These are phyloP conservation scores for Isaurus tuberculatus DNA, from an alignment of 92 coral and sea anemone genomes.

Conservation along the genomic window DNA sequence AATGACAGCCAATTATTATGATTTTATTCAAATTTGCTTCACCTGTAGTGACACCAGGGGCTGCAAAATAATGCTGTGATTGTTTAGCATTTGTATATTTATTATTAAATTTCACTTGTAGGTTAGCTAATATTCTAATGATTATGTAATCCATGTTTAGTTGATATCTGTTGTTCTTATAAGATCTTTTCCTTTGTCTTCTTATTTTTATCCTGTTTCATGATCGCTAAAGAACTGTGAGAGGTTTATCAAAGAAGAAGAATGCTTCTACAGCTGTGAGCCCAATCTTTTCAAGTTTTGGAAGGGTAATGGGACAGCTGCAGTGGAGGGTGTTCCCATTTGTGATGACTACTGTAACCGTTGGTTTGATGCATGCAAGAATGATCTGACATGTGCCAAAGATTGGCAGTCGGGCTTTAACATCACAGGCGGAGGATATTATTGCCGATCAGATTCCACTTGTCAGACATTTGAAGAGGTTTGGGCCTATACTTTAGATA, in stretches of 20 bases:
- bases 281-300: slow-evolving; percentile 87
- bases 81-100: too few relatives aligned
- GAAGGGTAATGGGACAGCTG: not conserved
- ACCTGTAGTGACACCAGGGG: too few relatives aligned
- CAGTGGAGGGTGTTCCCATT: slow-evolving; percentile 67
- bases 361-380: slow-evolving; percentile 90
- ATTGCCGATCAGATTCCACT: slow-evolving; percentile 62
- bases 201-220: not conserved
- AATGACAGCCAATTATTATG: too few relatives aligned
- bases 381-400: slow-evolving; percentile 78
- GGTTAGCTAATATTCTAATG: too few relatives aligned
- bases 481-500: not conserved
- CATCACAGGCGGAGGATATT: slow-evolving; percentile 44
- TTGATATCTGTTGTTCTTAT: not conserved
- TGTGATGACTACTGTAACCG: slow-evolving; percentile 79
- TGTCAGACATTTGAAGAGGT: slow-evolving; percentile 86
- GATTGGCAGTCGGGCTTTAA: slow-evolving; percentile 77
- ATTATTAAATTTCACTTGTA: too few relatives aligned
- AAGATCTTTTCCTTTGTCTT: not conserved
- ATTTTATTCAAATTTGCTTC: too few relatives aligned
- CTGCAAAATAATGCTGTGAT: too few relatives aligned
- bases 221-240: slow-evolving; percentile 72
- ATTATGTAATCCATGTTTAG: too few relatives aligned
- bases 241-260: slow-evolving; percentile 71
- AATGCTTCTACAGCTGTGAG: slow-evolving; percentile 92